Evolutionary conservation across 2,113 vertebrate species (phyloP).

Genomic region (Lates calcarifer): DNA sequence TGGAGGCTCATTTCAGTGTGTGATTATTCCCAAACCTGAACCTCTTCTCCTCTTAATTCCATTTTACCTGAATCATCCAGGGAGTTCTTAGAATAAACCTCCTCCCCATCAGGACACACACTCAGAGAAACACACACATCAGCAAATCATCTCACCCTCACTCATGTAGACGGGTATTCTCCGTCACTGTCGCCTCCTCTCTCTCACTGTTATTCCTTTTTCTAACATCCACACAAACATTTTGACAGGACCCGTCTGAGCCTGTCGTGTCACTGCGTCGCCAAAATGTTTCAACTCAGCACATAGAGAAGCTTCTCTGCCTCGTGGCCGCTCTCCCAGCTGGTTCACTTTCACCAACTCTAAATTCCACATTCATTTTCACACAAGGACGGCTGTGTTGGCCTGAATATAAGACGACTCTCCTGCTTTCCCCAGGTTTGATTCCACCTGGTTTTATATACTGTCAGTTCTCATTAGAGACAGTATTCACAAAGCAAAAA

Average conservation of each 20-base stretch:
- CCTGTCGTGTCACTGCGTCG: constrained; percentile 29
- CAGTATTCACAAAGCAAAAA: too few relatives aligned
- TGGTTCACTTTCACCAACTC: not conserved
- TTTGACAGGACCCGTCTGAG: constrained; percentile 23
- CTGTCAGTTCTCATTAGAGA: not conserved
- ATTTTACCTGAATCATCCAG: constrained; percentile 13
- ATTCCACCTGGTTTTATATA: not conserved
- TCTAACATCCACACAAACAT: not conserved
- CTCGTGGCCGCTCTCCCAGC: not conserved
- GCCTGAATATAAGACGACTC: not conserved
- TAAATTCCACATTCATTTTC: too few relatives aligned
- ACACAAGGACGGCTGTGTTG: too few relatives aligned
- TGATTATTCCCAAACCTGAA: constrained; percentile 35
- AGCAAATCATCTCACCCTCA: not conserved
- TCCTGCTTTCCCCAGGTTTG: too few relatives aligned
- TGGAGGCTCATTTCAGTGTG: constrained; percentile 7
- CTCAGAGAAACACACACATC: not conserved
- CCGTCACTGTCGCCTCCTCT: not conserved
- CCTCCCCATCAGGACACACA: not conserved
- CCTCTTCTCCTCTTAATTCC: constrained; percentile 2
- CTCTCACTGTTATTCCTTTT: too few relatives aligned
- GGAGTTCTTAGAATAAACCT: constrained; percentile 31
- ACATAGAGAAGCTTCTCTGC: not conserved
- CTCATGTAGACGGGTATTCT: not conserved
- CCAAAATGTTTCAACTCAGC: not conserved